phyloP scores from a whole-genome alignment of 92 coral and sea anemone species.

The Porites rus region DNA sequence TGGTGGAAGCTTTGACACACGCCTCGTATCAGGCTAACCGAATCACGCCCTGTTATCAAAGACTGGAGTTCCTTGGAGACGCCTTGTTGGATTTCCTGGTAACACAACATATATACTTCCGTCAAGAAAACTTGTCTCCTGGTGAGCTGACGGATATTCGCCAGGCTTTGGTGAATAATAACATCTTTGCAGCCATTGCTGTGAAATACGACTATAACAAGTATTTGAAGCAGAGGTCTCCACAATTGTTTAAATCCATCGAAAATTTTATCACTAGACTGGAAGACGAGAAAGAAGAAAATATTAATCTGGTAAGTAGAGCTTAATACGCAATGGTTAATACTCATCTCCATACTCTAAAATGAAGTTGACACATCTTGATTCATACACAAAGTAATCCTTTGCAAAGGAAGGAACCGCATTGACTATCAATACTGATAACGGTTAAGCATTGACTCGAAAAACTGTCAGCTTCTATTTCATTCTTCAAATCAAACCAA shows the following conservation, averaged over 20 bases:
- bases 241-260: constrained; percentile 80
- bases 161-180: constrained; percentile 96
- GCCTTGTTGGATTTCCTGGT: no score
- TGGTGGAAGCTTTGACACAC: constrained; percentile 91
- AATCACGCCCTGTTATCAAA: constrained; percentile 85
- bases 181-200: constrained; percentile 93
- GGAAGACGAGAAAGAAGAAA: constrained; percentile 32
- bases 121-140: no score
- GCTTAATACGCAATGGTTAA: not conserved
- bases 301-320: not conserved
- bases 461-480: no score
- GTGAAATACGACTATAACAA: constrained; percentile 80
- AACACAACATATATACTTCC: no score
- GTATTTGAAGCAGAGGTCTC: constrained; percentile 88
- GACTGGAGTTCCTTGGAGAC: constrained; percentile 5
- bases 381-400: no score
- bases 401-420: no score
- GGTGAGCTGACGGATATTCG: constrained; percentile 89
- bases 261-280: constrained; percentile 74
- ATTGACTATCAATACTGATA: no score
- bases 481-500: no score
- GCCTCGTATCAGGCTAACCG: constrained; percentile 87
- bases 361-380: no score
- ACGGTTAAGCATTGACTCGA: no score
- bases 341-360: no score